These are phyloP conservation scores for Mirounga angustirostris DNA, from an alignment of 2,113 vertebrate genomes.

Conservation along the genomic window DNA sequence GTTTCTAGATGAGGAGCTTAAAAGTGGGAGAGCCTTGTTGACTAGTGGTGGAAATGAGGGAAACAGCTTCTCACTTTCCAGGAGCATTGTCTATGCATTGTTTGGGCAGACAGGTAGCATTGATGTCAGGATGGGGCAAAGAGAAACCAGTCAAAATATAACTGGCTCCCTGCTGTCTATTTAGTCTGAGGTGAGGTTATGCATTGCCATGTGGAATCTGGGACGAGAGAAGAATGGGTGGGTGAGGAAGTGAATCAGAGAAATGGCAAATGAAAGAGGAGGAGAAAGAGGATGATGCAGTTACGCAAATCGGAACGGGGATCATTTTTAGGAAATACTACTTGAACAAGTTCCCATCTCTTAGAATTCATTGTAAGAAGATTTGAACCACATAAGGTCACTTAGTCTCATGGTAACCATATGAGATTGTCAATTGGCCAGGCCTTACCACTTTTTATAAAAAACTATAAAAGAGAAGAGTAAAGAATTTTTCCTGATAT, in stretches of 20 bases:
- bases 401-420: neutral
- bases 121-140: neutral
- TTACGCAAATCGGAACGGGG: neutral
- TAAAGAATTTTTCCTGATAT: neutral
- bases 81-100: neutral
- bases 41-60: neutral
- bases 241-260: neutral
- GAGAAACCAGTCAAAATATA: neutral
- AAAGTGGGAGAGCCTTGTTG: neutral
- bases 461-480: neutral
- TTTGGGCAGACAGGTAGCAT: neutral
- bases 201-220: neutral
- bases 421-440: neutral
- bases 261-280: conserved; percentile 8
- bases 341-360: neutral
- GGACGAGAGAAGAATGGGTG: neutral
- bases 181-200: neutral
- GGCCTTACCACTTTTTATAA: neutral
- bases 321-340: neutral
- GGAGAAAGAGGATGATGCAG: neutral
- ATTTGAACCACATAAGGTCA: neutral
- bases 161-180: neutral
- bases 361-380: conserved; percentile 22
- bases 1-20: neutral
- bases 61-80: neutral